These are phyloP conservation scores for Salminus brasiliensis DNA, from an alignment of 2,113 vertebrate species.

Conservation along the genomic window DNA sequence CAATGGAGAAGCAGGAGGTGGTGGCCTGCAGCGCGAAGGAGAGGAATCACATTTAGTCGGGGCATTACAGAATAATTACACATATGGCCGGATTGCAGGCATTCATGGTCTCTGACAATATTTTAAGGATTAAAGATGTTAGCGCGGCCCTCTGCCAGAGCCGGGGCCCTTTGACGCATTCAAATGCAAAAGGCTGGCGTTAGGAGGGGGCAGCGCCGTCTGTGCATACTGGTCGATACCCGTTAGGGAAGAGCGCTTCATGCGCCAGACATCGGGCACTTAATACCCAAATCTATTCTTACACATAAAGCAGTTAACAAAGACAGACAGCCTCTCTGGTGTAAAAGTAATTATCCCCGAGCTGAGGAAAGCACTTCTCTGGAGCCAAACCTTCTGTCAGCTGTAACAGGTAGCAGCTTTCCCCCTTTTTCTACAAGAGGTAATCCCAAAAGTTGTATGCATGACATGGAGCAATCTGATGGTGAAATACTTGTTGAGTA, in stretches of 20 bases:
- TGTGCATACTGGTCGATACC: constrained; percentile 85
- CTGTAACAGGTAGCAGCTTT: constrained; percentile 51
- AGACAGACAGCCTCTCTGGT: constrained; percentile 77
- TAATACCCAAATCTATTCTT: constrained; percentile 90
- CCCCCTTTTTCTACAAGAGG: neutral
- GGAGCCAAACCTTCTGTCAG: constrained; percentile 47
- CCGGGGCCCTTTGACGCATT: constrained; percentile 87
- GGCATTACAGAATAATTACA: constrained; percentile 94
- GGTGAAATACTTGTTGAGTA: constrained; percentile 16
- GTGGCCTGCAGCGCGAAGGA: constrained; percentile 81
- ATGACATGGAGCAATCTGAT: constrained; percentile 49
- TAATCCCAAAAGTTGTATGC: constrained; percentile 49
- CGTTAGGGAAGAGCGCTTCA: constrained; percentile 83
- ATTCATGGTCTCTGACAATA: constrained; percentile 90
- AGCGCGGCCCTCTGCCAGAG: constrained; percentile 87
- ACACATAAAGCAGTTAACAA: constrained; percentile 85
- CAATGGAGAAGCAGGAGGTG: constrained; percentile 67
- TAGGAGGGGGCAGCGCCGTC: constrained; percentile 87
- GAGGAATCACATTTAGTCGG: constrained; percentile 87
- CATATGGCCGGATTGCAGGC: constrained; percentile 90
- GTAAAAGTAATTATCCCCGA: constrained; percentile 77
- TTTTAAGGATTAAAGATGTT: constrained; percentile 96
- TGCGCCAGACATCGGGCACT: constrained; percentile 83
- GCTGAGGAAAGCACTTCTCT: constrained; percentile 56
- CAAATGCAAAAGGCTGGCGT: constrained; percentile 88